Conservation (phyloP, 2,888 invertebrate species). For the Chouioia cunea region DNA sequence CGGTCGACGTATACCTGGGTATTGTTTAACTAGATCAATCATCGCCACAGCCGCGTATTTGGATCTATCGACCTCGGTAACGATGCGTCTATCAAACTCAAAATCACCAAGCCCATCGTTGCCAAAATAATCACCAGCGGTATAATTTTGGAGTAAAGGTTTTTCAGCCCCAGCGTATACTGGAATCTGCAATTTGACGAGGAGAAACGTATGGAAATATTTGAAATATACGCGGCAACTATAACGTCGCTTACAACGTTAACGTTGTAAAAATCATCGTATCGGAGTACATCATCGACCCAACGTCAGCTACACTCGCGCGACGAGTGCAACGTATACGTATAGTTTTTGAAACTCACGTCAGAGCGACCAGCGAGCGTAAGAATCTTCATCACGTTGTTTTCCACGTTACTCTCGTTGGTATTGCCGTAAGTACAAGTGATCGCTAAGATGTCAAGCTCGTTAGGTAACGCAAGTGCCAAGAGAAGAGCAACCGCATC, state of each 20-base stretch:
- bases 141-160: constrained; percentile 60
- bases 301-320: no score
- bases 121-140: constrained; percentile 63
- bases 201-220: constrained; percentile 5
- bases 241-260: no score
- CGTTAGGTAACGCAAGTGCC: constrained; percentile 55
- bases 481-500: constrained; percentile 69
- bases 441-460: constrained; percentile 69
- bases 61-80: constrained; percentile 55
- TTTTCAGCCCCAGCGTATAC: constrained; percentile 67
- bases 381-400: constrained; percentile 70
- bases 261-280: no score
- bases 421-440: constrained; percentile 73
- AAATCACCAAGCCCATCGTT: constrained; percentile 71
- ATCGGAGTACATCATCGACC: no score
- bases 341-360: constrained; percentile 56
- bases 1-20: constrained; percentile 56
- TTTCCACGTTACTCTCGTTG: constrained; percentile 67
- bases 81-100: constrained; percentile 62
- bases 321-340: no score
- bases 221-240: no score
- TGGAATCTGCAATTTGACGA: constrained; percentile 70
- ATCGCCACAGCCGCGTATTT: constrained; percentile 68
- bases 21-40: constrained; percentile 61
- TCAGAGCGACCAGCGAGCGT: constrained; percentile 63